Conservation (phyloP, 2,888 invertebrate genomes). For the Prosopocoilus inquinatus region DNA sequence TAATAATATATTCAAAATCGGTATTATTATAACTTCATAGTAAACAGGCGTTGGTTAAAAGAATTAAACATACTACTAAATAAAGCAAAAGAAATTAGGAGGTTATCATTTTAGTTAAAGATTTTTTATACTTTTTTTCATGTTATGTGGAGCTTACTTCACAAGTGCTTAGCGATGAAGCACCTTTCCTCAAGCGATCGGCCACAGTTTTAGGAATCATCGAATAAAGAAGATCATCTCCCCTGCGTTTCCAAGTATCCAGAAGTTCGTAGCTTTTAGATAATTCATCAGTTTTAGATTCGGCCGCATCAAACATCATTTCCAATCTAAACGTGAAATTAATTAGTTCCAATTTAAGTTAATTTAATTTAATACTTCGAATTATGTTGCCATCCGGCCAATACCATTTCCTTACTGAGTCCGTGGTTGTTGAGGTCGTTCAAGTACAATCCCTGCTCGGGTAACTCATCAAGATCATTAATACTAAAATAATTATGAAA, state of each 20-base stretch:
- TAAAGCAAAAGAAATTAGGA: too few relatives aligned
- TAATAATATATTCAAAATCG: too few relatives aligned
- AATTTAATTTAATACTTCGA: slow-evolving; percentile 55
- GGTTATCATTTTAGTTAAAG: too few relatives aligned
- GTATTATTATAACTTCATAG: too few relatives aligned
- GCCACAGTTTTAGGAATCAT: slow-evolving; percentile 90
- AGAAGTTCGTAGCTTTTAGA: slow-evolving; percentile 74
- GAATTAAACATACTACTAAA: too few relatives aligned
- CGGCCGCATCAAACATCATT: slow-evolving; percentile 79
- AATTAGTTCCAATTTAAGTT: neutral
- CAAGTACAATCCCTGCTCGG: slow-evolving; percentile 73
- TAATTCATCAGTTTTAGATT: slow-evolving; percentile 73
- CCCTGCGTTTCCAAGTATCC: slow-evolving; percentile 84
- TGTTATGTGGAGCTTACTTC: slow-evolving; percentile 57
- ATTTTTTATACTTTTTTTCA: too few relatives aligned
- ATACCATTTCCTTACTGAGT: slow-evolving; percentile 76
- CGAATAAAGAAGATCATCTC: slow-evolving; percentile 83
- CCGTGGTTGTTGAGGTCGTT: slow-evolving; percentile 86
- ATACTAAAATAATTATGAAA: slow-evolving; percentile 56
- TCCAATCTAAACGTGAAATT: slow-evolving; percentile 57
- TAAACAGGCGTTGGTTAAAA: too few relatives aligned
- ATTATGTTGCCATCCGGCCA: slow-evolving; percentile 83
- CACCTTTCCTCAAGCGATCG: slow-evolving; percentile 73
- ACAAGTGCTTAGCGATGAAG: slow-evolving; percentile 75
- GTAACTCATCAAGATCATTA: slow-evolving; percentile 79